A percentile compares a stretch with the other conserved stretches of the same genome.
Conservation (phyloP, 2,797 vertebrate species). For the Potorous gilbertii region DNA sequence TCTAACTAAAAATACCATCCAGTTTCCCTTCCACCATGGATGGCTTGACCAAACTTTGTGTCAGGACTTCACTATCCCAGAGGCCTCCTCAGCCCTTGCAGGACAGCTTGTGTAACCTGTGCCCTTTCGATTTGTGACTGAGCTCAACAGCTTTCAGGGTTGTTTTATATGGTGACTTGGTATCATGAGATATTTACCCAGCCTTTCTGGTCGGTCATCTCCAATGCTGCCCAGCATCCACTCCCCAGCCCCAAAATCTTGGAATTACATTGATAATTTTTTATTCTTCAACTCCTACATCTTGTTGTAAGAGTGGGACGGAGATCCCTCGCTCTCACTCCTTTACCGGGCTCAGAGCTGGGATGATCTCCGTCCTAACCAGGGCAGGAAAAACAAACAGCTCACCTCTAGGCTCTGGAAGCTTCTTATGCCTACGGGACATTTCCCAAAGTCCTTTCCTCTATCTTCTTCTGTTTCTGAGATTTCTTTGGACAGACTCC, state of each 20-base stretch:
- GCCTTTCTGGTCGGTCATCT: neutral
- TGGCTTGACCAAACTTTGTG: neutral
- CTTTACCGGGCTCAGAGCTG: neutral
- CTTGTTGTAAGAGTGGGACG: neutral
- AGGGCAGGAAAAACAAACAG: neutral
- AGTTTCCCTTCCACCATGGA: neutral
- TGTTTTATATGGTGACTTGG: neutral
- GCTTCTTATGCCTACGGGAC: neutral
- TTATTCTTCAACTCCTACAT: neutral
- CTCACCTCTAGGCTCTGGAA: neutral
- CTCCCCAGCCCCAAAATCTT: neutral
- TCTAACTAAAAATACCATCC: neutral
- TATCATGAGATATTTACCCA: neutral
- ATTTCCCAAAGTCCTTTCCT: neutral
- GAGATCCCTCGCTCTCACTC: neutral
- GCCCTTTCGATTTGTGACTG: neutral
- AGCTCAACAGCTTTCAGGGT: neutral
- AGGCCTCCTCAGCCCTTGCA: neutral
- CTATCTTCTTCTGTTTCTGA: neutral
- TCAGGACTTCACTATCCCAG: neutral
- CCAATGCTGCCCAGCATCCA: neutral
- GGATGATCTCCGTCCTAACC: neutral
- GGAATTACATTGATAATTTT: neutral
- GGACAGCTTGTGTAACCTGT: neutral
- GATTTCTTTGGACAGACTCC: neutral